Conservation (phyloP, 1,140 invertebrate species). For the Sminthurinus signatus region DNA sequence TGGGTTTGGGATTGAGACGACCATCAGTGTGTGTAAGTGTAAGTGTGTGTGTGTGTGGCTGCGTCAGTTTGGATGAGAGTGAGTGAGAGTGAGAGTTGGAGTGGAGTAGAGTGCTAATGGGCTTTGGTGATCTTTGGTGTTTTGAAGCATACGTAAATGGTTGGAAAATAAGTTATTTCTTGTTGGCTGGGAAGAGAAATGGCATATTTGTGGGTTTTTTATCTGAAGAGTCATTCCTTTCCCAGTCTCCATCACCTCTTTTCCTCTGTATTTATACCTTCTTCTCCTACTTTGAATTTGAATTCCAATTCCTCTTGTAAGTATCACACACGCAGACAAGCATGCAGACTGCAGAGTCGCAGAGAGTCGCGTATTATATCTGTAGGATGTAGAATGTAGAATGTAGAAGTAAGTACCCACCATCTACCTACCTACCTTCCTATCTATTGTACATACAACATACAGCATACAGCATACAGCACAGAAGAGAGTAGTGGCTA, state of each 20-base stretch:
- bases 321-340: too few relatives aligned
- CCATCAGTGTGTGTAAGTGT: not conserved
- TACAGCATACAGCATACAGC: too few relatives aligned
- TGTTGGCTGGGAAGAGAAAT: slow-evolving; percentile 17
- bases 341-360: too few relatives aligned
- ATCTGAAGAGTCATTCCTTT: slow-evolving; percentile 20
- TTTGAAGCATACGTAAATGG: slow-evolving; percentile 6
- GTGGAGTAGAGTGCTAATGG: not conserved
- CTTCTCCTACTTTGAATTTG: too few relatives aligned
- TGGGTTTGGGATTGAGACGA: not conserved
- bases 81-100: not conserved
- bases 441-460: too few relatives aligned
- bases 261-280: not conserved
- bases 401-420: too few relatives aligned
- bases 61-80: too few relatives aligned
- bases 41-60: not conserved
- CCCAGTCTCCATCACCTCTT: not conserved
- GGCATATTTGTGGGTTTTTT: slow-evolving; percentile 28
- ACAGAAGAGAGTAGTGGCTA: too few relatives aligned
- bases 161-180: slow-evolving; percentile 24
- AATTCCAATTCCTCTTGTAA: too few relatives aligned
- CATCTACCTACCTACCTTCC: too few relatives aligned
- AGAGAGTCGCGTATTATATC: too few relatives aligned
- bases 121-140: not conserved
- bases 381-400: too few relatives aligned